A percentile compares a stretch with the other conserved stretches of the same genome.
phyloP scores from a whole-genome alignment of 2,797 vertebrate genomes.

The Myotis planiceps region DNA sequence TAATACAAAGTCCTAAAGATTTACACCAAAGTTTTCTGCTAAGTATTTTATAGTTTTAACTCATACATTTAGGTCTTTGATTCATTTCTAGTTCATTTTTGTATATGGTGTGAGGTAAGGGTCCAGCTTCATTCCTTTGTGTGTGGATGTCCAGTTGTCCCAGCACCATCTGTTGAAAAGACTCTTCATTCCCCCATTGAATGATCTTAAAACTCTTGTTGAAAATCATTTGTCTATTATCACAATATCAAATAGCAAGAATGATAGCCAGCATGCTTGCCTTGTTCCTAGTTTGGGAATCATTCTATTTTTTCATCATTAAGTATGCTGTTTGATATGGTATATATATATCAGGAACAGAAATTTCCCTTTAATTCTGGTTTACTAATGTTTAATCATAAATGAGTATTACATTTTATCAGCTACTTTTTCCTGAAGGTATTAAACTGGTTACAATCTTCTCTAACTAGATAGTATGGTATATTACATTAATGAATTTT shows the following conservation, averaged over 20 bases:
- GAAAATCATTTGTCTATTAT: background rate
- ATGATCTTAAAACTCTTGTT: background rate
- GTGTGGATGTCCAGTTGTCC: background rate
- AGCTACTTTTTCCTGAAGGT: background rate
- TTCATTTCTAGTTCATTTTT: background rate
- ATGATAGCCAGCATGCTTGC: background rate
- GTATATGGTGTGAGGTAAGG: background rate
- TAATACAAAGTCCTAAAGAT: background rate
- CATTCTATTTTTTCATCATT: background rate
- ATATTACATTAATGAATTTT: background rate
- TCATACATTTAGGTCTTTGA: background rate
- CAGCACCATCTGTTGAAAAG: background rate
- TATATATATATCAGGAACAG: background rate
- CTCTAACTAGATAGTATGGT: background rate
- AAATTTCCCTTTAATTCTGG: conserved; percentile 15
- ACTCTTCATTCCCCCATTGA: background rate
- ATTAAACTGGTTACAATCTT: background rate
- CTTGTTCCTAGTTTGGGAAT: background rate
- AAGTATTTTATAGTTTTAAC: background rate
- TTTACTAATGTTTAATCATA: conserved; percentile 26
- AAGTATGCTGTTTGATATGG: background rate
- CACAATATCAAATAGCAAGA: background rate
- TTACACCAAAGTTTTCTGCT: background rate
- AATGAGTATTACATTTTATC: background rate
- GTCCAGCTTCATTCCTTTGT: background rate